Base-by-base conservation (phyloP, 2,888 invertebrate species). In the Hermaeophaga mercurialis region DNA sequence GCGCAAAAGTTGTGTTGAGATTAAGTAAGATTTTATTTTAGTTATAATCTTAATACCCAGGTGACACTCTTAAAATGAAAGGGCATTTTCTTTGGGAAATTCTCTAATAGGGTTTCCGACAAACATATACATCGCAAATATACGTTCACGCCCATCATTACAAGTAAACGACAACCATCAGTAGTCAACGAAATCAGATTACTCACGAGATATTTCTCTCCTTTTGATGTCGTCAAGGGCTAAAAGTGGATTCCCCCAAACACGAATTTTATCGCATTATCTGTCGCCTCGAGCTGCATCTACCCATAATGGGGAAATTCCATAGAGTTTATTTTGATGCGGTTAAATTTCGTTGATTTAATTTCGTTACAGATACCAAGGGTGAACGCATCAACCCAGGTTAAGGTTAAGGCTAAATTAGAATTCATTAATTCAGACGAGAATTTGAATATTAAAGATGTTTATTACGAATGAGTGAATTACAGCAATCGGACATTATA, bases 241-340 rank as follows among this genome's bases (percentile, higher is more conserved):
- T 26, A 54, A 57, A 54, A 50, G 47, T 26, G 59, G 56, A 52
- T 60, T 56, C 57, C 54, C 54, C 44, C 54, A 47, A 54, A 57
- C 47, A 45, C 43, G 54, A 59, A 47, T 57, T 50, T 60, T 60
- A 60, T 60, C 56, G 57, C 60, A 57, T 60, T 60, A 60, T 54
- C 56, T 54, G 57, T 60, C 60, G 56, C 60, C 54, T 22, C 8
- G 34, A 31, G 59, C 43, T 36, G 24, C 46, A 55, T 43, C 39
- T 38, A 24, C 41, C 46, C 43, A 45, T 54, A 49, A 59, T 54
- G 54, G 59, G 59, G 50, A 46, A 49, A 34, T 49, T 46, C 49
- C 34, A 18, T 39, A 26, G 43, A 54, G 54, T 54, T 53, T 56
- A 50, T 59, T 39, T 15, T n/a, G 46, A 38, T 43, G 39, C 33